Conservation (phyloP, 2,797 vertebrate species). For the Channa striata region DNA sequence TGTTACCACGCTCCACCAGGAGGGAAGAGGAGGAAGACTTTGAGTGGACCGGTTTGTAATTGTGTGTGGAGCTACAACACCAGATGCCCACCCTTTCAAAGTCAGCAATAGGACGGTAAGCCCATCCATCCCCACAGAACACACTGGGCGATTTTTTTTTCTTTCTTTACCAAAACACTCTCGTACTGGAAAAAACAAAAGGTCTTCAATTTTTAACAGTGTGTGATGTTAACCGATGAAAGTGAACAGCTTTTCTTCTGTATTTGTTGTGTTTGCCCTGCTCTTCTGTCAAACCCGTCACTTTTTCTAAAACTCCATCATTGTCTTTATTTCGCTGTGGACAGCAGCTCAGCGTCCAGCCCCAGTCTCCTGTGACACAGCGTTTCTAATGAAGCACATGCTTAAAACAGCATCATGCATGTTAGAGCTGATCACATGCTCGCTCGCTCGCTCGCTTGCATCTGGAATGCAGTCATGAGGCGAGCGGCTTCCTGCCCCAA, state of each 20-base stretch:
- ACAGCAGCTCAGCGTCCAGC: constrained; percentile 10
- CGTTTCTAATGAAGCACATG: constrained; percentile 67
- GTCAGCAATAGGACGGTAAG: constrained; percentile 75
- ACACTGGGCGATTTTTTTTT: constrained; percentile 68
- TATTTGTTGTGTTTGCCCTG: constrained; percentile 14
- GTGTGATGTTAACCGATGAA: constrained; percentile 73
- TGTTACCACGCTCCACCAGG: constrained; percentile 63
- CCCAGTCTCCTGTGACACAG: constrained; percentile 35
- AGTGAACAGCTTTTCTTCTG: constrained; percentile 70
- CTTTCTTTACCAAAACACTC: constrained; percentile 89
- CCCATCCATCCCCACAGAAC: constrained; percentile 39
- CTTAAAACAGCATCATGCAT: constrained; percentile 54
- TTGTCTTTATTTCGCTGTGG: constrained; percentile 41
- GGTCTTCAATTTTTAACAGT: constrained; percentile 55
- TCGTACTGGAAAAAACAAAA: constrained; percentile 80
- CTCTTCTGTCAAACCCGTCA: constrained; percentile 27
- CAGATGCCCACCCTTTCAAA: constrained; percentile 80
- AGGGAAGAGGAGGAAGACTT: constrained; percentile 69
- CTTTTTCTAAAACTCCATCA: constrained; percentile 40
- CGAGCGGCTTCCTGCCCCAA: constrained; percentile 5
- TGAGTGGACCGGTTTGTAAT: constrained; percentile 90
- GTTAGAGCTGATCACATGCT: constrained; percentile 30
- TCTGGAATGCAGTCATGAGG: constrained; percentile 33
- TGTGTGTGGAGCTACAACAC: constrained; percentile 90
- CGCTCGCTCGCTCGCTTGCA: constrained; percentile 1